Conservation (phyloP, 2,797 vertebrate genomes). For the Pogonophryne albipinna region DNA sequence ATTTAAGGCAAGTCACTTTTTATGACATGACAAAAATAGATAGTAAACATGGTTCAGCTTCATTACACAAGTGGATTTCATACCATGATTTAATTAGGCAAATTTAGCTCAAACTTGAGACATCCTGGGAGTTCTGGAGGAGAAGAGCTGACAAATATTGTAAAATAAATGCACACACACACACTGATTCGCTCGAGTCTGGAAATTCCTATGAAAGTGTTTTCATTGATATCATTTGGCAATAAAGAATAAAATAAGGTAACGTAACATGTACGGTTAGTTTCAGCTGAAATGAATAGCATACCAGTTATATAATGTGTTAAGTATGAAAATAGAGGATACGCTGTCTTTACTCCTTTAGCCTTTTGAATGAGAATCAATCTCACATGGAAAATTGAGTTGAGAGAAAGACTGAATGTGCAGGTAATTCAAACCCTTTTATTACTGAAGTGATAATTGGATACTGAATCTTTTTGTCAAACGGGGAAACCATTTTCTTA, state of each 20-base stretch:
- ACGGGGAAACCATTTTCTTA: slow-evolving; percentile 55
- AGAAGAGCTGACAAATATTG: not conserved
- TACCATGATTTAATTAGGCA: no score
- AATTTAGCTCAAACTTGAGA: not conserved
- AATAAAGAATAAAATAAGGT: slow-evolving; percentile 11
- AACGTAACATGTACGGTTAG: not conserved
- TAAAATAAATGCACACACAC: not conserved
- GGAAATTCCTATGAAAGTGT: not conserved
- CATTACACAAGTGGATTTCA: no score
- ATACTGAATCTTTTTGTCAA: slow-evolving; percentile 55
- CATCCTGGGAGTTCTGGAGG: slow-evolving; percentile 10
- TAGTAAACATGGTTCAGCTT: no score
- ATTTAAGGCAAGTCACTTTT: not conserved
- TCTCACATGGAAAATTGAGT: slow-evolving; percentile 45
- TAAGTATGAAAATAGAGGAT: slow-evolving; percentile 32
- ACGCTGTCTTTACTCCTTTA: slow-evolving; percentile 31
- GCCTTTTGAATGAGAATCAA: slow-evolving; percentile 58
- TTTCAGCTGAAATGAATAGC: not conserved
- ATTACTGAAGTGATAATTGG: slow-evolving; percentile 65
- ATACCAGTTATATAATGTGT: slow-evolving; percentile 1
- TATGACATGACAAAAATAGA: not conserved
- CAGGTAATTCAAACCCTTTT: slow-evolving; percentile 64
- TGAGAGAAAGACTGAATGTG: slow-evolving; percentile 22
- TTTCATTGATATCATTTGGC: not conserved
- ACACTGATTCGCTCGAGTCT: not conserved